phyloP scores from a whole-genome alignment of 1,140 invertebrate species.

The Eriocheir sinensis region DNA sequence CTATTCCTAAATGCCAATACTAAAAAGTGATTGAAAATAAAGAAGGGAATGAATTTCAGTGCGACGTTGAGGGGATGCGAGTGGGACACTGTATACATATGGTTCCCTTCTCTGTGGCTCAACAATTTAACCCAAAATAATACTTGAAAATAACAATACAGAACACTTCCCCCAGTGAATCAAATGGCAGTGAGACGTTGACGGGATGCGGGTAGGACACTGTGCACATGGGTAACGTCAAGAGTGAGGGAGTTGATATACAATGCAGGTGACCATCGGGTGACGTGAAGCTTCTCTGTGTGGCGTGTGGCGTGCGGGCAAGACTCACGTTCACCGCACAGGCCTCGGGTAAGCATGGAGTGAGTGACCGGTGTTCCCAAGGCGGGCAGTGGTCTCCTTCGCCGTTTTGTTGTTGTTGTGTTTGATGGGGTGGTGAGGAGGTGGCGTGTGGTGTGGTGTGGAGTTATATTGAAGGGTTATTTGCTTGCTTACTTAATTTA shows the following conservation, averaged over 20 bases:
- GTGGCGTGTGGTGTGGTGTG: no score
- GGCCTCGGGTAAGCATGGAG: background rate
- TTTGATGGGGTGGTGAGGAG: background rate
- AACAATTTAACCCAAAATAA: background rate
- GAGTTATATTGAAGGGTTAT: no score
- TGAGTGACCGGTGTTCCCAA: background rate
- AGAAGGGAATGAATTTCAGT: background rate
- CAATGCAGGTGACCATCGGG: conserved; percentile 36
- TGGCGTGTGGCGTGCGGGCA: background rate
- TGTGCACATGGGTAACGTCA: background rate
- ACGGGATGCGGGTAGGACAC: conserved; percentile 38
- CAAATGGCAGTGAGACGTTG: background rate
- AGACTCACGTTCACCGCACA: background rate
- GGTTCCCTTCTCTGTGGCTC: no score
- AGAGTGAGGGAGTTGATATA: background rate
- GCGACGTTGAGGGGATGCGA: background rate
- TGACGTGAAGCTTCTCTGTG: background rate
- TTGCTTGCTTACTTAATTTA: no score
- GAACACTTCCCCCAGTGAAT: background rate
- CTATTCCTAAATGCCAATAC: background rate
- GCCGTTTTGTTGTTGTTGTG: background rate
- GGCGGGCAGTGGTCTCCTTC: background rate
- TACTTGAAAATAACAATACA: background rate
- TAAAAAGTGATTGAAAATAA: background rate
- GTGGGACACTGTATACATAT: background rate